Percentiles rank a stretch among this genome's conserved stretches.
Conservation (phyloP, 2,113 vertebrate species). For the Gyps fulvus region DNA sequence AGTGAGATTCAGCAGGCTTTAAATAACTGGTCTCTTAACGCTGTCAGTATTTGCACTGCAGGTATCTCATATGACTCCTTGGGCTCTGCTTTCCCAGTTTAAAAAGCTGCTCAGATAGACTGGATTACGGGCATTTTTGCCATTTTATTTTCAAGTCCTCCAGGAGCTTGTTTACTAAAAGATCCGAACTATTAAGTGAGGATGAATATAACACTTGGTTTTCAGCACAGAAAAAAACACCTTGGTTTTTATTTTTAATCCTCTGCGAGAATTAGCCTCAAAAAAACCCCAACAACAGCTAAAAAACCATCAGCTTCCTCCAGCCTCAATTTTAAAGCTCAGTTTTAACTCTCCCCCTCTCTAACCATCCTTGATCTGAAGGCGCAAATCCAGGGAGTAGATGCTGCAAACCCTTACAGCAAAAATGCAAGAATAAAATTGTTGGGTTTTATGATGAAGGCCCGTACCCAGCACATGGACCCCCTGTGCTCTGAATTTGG, state of each 20-base stretch:
- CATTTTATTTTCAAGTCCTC: neutral
- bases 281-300: neutral
- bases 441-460: neutral
- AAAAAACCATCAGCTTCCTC: neutral
- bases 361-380: neutral
- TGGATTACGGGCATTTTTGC: neutral
- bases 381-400: accelerated
- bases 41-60: neutral
- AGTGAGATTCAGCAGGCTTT: neutral
- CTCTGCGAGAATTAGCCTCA: neutral
- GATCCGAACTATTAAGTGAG: neutral
- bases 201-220: neutral
- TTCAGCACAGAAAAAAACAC: neutral
- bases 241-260: neutral
- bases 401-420: neutral
- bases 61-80: neutral
- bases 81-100: neutral
- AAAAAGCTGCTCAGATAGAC: neutral
- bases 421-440: neutral
- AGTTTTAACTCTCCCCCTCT: neutral
- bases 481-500: neutral
- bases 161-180: neutral
- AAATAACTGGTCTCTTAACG: neutral
- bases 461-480: neutral
- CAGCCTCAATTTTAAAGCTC: neutral